Percentiles rank a stretch among this genome's conserved stretches.
Evolutionary conservation across 1,140 invertebrate genomes (phyloP).

Genomic region (Achroia grisella): DNA sequence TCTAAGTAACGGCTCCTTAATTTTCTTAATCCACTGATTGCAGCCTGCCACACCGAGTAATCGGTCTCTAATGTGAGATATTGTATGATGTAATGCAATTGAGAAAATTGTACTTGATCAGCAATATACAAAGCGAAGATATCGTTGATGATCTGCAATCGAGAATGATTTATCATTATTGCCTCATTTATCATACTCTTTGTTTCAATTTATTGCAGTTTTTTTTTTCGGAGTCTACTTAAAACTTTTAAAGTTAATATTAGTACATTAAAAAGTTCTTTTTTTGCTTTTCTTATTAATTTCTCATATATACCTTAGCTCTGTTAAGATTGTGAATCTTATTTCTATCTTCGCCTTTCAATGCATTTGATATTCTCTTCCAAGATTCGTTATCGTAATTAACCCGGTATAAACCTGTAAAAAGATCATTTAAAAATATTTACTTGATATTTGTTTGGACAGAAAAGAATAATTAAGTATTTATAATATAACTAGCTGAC

Average conservation of each 20-base stretch:
- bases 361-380: conserved; percentile 73
- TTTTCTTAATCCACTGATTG: conserved; percentile 66
- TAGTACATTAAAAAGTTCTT: not conserved
- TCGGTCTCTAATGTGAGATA: conserved; percentile 77
- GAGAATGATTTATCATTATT: conserved; percentile 70
- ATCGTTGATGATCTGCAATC: conserved; percentile 82
- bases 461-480: too few species aligned
- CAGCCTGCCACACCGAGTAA: conserved; percentile 79
- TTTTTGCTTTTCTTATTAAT: too few species aligned
- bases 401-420: conserved; percentile 84
- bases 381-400: conserved; percentile 83
- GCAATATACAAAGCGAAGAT: conserved; percentile 77
- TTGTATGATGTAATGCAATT: conserved; percentile 71
- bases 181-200: not conserved
- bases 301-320: conserved; percentile 74
- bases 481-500: too few species aligned
- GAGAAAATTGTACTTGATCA: conserved; percentile 61
- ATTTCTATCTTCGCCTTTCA: conserved; percentile 62
- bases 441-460: conserved; percentile 1
- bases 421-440: conserved; percentile 8
- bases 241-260: not conserved
- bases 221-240: not conserved
- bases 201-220: not conserved
- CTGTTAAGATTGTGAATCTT: conserved; percentile 82
- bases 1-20: conserved; percentile 57